Conservation (phyloP, 2,113 vertebrate genomes). For the Glaucomys volans region DNA sequence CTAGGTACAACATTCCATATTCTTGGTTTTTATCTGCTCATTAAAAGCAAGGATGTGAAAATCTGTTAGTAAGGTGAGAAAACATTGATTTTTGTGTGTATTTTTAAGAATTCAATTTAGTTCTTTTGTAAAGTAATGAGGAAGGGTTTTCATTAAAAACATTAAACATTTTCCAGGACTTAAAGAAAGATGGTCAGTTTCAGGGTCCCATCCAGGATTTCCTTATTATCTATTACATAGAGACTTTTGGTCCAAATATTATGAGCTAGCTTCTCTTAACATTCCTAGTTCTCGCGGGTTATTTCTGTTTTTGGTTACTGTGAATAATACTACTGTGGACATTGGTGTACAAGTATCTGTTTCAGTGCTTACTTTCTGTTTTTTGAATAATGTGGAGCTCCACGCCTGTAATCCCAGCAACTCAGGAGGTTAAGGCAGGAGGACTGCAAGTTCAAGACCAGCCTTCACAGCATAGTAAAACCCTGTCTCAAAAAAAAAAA, state of each 20-base stretch:
- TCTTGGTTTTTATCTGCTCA: neutral
- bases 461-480: no score
- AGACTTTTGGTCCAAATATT: neutral
- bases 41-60: slow-evolving; percentile 2
- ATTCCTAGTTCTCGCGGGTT: neutral
- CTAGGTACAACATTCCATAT: neutral
- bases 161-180: neutral
- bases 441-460: no score
- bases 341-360: neutral
- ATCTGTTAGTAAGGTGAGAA: neutral
- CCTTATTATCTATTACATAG: neutral
- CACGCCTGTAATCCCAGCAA: no score
- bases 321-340: no score
- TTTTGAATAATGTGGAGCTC: neutral
- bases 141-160: neutral
- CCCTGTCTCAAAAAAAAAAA: no score
- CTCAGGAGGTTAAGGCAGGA: no score
- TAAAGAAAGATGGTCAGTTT: neutral
- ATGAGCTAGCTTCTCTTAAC: slow-evolving; percentile 3
- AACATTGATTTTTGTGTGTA: neutral
- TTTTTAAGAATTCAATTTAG: slow-evolving; percentile 3
- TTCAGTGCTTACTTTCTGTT: neutral
- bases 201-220: neutral
- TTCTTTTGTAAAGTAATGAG: neutral
- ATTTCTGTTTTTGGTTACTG: no score